Conservation (phyloP, 2,797 vertebrate species). For the Caiman crocodilus region DNA sequence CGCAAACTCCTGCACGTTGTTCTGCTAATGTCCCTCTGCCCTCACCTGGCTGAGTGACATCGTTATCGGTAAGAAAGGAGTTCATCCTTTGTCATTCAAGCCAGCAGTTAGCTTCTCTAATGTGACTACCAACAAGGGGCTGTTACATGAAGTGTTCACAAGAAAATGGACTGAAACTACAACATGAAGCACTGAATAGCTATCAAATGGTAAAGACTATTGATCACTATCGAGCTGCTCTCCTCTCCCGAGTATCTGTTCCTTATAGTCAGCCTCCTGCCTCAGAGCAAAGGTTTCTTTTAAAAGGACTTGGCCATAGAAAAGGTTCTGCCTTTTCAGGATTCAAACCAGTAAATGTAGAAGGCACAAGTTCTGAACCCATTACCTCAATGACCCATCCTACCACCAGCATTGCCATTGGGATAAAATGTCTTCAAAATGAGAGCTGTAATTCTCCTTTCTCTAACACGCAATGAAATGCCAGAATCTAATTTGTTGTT, state of each 20-base stretch:
- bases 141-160: not conserved
- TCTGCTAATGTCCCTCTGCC: not conserved
- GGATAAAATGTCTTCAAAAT: too few species aligned
- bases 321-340: not conserved
- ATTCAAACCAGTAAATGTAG: not conserved
- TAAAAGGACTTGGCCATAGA: not conserved
- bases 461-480: constrained; percentile 11
- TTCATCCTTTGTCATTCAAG: not conserved
- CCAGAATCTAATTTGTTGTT: not conserved
- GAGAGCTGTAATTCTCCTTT: not conserved
- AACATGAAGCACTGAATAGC: constrained; percentile 10
- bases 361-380: not conserved
- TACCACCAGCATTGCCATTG: too few species aligned
- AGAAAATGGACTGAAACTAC: constrained; percentile 37
- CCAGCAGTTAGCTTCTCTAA: constrained; percentile 3
- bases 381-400: constrained; percentile 29
- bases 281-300: not conserved
- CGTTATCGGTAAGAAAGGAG: not conserved
- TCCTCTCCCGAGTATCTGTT: not conserved
- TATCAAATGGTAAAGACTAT: not conserved
- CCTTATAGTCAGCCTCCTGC: not conserved
- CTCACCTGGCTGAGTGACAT: not conserved
- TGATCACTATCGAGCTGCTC: not conserved
- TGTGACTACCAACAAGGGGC: not conserved
- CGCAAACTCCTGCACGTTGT: not conserved